Percentiles rank a stretch among this genome's conserved stretches.
These are phyloP conservation scores for Urocyon cinereoargenteus DNA, from an alignment of 2,797 vertebrate species.

Conservation along the genomic window DNA sequence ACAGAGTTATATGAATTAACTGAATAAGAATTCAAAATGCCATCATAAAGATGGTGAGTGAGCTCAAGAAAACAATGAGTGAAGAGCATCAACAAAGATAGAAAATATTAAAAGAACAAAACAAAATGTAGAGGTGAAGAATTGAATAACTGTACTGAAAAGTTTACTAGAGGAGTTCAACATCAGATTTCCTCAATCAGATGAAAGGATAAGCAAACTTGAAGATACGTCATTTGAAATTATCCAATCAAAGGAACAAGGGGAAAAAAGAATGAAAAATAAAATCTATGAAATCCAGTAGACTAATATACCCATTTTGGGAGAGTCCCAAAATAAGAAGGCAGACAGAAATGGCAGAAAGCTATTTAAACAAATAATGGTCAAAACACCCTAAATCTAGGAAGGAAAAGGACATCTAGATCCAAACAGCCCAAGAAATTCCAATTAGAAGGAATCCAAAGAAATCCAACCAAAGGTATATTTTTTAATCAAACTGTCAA, in stretches of 20 bases:
- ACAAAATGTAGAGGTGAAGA: neutral
- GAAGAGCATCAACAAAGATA: neutral
- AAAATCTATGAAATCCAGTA: neutral
- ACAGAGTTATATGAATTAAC: neutral
- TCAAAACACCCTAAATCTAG: neutral
- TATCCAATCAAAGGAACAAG: neutral
- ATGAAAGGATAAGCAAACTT: neutral
- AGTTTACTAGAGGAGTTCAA: neutral
- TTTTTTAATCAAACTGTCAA: neutral
- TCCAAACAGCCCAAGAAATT: neutral
- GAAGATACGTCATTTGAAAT: neutral
- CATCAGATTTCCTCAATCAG: neutral
- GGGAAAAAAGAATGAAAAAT: neutral
- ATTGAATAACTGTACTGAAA: neutral
- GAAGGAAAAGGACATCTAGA: neutral
- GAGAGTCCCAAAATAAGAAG: neutral
- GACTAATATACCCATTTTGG: neutral
- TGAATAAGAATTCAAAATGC: constrained; percentile 10
- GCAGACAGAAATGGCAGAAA: neutral
- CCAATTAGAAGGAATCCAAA: neutral
- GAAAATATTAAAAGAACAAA: neutral
- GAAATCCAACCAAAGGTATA: neutral
- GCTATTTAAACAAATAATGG: neutral
- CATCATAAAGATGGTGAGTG: neutral
- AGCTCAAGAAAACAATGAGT: neutral